Conservation (phyloP, 2,797 vertebrate genomes). For the Oreonectes daqikongensis region DNA sequence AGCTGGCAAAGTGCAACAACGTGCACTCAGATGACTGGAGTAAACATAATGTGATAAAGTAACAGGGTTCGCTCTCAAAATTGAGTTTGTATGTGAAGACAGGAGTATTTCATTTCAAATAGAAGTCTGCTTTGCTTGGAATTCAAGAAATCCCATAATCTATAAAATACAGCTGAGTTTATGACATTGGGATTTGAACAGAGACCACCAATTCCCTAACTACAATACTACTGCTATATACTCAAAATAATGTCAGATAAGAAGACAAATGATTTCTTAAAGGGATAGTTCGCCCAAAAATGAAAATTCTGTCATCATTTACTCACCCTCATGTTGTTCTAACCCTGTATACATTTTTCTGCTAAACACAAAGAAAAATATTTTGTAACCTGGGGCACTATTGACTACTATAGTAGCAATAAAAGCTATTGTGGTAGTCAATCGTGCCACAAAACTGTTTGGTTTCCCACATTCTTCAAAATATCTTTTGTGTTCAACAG, state of each 20-base stretch:
- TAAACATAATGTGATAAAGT: conserved; percentile 53
- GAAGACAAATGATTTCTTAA: not conserved
- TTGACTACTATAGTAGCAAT: too few relatives aligned
- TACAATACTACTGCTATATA: not conserved
- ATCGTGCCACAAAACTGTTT: too few relatives aligned
- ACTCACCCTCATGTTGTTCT: too few relatives aligned
- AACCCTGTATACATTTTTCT: too few relatives aligned
- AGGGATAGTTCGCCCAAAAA: too few relatives aligned
- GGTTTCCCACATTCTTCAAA: too few relatives aligned
- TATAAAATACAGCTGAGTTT: not conserved
- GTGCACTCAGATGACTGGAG: conserved; percentile 28
- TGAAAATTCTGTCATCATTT: too few relatives aligned
- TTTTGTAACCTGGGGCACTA: too few relatives aligned
- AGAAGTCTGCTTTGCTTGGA: not conserved
- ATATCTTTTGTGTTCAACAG: too few relatives aligned
- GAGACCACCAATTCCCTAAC: not conserved
- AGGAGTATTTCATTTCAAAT: conserved; percentile 25
- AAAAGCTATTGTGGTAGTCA: too few relatives aligned
- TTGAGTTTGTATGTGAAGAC: conserved; percentile 33
- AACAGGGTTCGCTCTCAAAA: conserved; percentile 42
- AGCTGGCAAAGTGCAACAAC: conserved; percentile 47
- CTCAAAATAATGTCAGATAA: not conserved
- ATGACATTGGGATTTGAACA: conserved; percentile 5
- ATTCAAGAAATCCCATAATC: conserved; percentile 12
- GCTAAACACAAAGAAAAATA: too few relatives aligned